Evolutionary conservation across 2,797 vertebrate genomes (phyloP), one percentile per base, ranked within the genome.

Genomic region (Sciurus vulgaris): DNA sequence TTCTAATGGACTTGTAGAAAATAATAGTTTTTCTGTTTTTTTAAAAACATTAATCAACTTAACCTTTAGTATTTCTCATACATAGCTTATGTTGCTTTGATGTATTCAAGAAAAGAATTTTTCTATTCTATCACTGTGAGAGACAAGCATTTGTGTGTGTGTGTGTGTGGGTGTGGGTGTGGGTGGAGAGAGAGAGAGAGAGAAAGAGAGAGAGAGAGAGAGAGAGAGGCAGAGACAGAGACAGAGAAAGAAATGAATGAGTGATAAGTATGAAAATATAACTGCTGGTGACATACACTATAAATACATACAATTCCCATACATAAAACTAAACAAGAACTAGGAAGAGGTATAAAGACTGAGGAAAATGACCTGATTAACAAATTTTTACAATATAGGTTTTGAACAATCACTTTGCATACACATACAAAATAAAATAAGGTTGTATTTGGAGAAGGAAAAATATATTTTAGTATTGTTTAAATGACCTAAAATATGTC

Each of bases 401-500:
- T 83, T 89, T 79, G 30, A 91, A 72, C 82, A 18, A 84, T 88
- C 18, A n/a, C 87, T 84, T 72, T 91, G 8, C 35, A 86, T 67
- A 70, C 41, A 13, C 14, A 61, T 15, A 49, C 24, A 86, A 59
- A 82, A 89, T 54, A 89, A 91, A 76, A 91, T 70, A 26, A 81
- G 22, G 44, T 85, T 15, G 7, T 73, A 78, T 65, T 69, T 54
- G 12, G 18, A 59, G 30, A 73, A 77, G 33, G 13, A 56, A 85
- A 81, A 89, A 77, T 93, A 24, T 11, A 73, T 65, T 69, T 91
- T 84, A 47, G 41, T 63, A 7, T 59, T 92, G 33, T 47, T 73
- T 30, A 76, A 84, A 70, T 70, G 41, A 17, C 22, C 76, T 44
- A 65, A 92, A 93, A 59, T 92, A 77, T 35, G 22, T 49, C 24